phyloP scores from a whole-genome alignment of 2,113 vertebrate species.

The Strix uralensis region DNA sequence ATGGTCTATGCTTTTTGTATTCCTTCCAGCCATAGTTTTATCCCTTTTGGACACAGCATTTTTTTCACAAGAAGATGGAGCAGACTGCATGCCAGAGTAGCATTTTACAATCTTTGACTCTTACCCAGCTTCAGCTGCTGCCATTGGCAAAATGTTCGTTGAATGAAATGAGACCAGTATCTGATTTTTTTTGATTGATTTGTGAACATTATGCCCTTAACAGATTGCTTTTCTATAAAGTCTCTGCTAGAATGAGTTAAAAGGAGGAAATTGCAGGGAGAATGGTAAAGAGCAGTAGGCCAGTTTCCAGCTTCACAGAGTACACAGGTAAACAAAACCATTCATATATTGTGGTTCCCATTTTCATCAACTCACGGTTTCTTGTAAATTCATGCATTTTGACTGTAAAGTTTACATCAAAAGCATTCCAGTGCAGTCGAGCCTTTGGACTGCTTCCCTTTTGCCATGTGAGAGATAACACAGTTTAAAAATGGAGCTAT shows the following conservation, averaged over 20 bases:
- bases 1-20: neutral
- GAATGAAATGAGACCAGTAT: conserved; percentile 15
- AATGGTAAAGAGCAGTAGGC: neutral
- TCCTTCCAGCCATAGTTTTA: neutral
- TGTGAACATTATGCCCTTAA: conserved; percentile 9
- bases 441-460: neutral
- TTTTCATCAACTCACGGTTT: neutral
- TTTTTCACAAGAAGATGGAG: neutral
- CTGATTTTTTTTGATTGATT: conserved; percentile 6
- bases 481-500: neutral
- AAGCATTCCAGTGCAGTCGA: neutral
- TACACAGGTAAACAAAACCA: neutral
- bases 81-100: neutral
- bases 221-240: neutral
- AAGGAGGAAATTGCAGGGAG: neutral
- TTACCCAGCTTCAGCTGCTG: neutral
- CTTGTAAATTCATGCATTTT: neutral
- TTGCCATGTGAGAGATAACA: neutral
- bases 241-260: neutral
- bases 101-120: conserved; percentile 3
- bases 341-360: neutral
- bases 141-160: neutral
- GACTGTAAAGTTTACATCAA: neutral
- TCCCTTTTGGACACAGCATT: neutral
- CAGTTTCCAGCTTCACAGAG: neutral